phyloP scores from a whole-genome alignment of 2,888 invertebrate species.

The Mongoloraphidia duomilia region DNA sequence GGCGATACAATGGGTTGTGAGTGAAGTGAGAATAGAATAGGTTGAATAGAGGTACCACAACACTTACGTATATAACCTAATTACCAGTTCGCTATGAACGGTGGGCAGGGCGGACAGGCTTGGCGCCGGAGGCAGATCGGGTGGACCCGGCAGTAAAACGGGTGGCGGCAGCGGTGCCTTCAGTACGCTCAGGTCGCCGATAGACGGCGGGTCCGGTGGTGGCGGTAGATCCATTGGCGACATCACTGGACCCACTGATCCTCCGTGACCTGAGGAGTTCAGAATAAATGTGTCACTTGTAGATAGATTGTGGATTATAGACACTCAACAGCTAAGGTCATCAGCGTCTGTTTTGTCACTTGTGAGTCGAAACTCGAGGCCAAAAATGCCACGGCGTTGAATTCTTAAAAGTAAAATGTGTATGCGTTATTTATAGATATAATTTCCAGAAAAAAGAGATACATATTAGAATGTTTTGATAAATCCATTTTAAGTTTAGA shows the following conservation, averaged over 20 bases:
- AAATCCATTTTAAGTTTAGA: too few relatives aligned
- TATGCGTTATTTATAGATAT: too few relatives aligned
- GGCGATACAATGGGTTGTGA: neutral
- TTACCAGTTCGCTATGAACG: conserved; percentile 34
- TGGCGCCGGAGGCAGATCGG: conserved; percentile 38
- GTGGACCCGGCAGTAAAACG: conserved; percentile 33
- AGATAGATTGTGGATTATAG: too few relatives aligned
- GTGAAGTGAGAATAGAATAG: neutral
- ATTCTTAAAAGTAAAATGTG: too few relatives aligned
- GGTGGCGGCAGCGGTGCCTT: conserved; percentile 43
- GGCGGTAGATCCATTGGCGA: conserved; percentile 31
- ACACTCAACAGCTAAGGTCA: too few relatives aligned
- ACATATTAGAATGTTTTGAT: too few relatives aligned
- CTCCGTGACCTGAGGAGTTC: too few relatives aligned
- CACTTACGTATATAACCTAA: conserved; percentile 39
- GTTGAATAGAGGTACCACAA: conserved; percentile 19
- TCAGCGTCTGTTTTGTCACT: too few relatives aligned
- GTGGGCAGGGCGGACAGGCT: conserved; percentile 25
- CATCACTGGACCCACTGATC: neutral
- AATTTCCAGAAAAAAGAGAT: too few relatives aligned
- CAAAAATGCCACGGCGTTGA: too few relatives aligned
- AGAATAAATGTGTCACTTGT: too few relatives aligned
- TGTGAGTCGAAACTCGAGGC: too few relatives aligned
- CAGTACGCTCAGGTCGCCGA: conserved; percentile 42
- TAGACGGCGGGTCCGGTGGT: conserved; percentile 42